Conservation (phyloP, 2,113 vertebrate species). For the Hyperoodon ampullatus region DNA sequence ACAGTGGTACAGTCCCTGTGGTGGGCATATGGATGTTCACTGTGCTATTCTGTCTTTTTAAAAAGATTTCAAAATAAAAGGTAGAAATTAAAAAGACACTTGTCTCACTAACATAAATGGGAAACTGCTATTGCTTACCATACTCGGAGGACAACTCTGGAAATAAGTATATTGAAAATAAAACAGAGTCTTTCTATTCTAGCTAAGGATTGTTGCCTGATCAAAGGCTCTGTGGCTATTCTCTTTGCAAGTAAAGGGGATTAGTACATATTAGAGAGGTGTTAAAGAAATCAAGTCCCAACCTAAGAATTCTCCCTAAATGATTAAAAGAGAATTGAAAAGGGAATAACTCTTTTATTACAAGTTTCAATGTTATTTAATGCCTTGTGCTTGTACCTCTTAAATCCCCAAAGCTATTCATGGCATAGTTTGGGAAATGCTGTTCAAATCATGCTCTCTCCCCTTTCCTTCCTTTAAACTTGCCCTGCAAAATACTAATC, state of each 20-base stretch:
- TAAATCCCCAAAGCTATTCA: not conserved
- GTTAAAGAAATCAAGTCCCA: conserved; percentile 18
- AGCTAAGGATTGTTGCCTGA: not conserved
- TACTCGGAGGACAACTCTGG: not conserved
- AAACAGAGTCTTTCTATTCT: not conserved
- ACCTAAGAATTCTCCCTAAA: not conserved
- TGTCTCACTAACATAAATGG: not conserved
- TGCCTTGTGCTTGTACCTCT: not conserved
- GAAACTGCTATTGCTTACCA: not conserved
- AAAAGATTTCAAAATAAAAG: not conserved
- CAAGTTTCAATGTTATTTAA: conserved; percentile 26
- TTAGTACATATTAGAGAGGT: conserved; percentile 24
- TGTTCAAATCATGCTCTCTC: not conserved
- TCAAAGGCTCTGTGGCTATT: not conserved
- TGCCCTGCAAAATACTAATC: not conserved
- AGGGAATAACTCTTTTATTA: not conserved
- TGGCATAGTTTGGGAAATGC: not conserved
- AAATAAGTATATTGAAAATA: conserved; percentile 30
- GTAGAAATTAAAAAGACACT: not conserved
- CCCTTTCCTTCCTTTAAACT: not conserved
- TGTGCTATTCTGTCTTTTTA: not conserved
- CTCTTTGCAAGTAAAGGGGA: conserved; percentile 34
- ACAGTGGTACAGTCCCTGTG: not conserved
- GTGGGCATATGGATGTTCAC: not conserved
- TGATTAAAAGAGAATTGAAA: not conserved